Evolutionary conservation across 2,888 invertebrate genomes (phyloP).

Genomic region (Gryllus longicercus): DNA sequence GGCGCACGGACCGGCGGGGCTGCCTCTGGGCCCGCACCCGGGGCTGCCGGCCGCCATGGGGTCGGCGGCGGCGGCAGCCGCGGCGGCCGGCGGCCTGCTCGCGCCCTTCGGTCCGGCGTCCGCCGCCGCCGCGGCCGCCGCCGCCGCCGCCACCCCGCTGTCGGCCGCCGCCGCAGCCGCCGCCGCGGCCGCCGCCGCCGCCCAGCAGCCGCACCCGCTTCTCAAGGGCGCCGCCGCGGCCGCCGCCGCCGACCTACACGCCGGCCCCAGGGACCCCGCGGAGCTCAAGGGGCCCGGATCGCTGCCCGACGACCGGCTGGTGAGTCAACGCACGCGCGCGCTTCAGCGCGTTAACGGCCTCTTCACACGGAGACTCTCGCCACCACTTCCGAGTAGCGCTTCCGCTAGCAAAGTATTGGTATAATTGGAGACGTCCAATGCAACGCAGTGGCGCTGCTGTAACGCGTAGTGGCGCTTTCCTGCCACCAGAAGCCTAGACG

Average conservation of each 20-base stretch:
- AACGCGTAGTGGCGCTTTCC: too few species aligned
- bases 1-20: constrained; percentile 45
- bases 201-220: constrained; percentile 55
- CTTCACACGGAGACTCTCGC: too few species aligned
- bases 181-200: constrained; percentile 53
- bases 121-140: constrained; percentile 45
- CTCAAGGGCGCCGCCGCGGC: constrained; percentile 49
- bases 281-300: constrained; percentile 39
- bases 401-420: too few species aligned
- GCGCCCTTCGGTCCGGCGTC: constrained; percentile 34
- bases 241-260: constrained; percentile 42
- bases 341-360: too few species aligned
- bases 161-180: constrained; percentile 51
- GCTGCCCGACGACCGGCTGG: constrained; percentile 40
- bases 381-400: too few species aligned
- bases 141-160: constrained; percentile 53
- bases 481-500: too few species aligned
- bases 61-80: constrained; percentile 33
- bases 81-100: constrained; percentile 42
- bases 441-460: too few species aligned
- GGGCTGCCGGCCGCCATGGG: constrained; percentile 53
- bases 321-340: constrained; percentile 32
- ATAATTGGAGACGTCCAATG: too few species aligned
- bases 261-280: constrained; percentile 37
- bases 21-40: constrained; percentile 67